These are phyloP conservation scores for Argyra leucocephala DNA, from an alignment of 2,888 invertebrate species.

Conservation along the genomic window DNA sequence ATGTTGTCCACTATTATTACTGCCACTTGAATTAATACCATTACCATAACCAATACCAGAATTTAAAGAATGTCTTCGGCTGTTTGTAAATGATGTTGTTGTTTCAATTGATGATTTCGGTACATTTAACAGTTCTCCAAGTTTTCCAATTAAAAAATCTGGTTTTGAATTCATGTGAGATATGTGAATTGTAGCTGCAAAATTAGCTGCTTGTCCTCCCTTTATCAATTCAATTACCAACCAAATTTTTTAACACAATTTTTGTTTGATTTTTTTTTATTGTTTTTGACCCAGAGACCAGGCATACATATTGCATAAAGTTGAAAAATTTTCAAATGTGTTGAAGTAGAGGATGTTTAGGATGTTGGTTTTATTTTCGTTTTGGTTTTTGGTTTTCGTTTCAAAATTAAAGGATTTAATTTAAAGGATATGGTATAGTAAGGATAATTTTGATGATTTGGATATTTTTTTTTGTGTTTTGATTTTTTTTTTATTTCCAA, in stretches of 20 bases:
- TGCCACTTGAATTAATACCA: not conserved
- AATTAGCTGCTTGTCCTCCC: conserved; percentile 67
- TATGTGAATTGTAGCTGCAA: conserved; percentile 58
- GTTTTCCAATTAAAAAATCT: conserved; percentile 34
- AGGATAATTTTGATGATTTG: not conserved
- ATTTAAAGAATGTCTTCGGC: conserved; percentile 15
- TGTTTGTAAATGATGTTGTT: conserved; percentile 13
- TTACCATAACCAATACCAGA: not conserved
- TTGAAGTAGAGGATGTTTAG: not conserved
- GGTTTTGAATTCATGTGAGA: conserved; percentile 29
- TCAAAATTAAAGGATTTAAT: not conserved
- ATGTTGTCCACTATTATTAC: conserved; percentile 12
- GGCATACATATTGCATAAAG: not conserved
- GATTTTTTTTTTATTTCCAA: not conserved
- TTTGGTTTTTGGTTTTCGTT: not conserved
- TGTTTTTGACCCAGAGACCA: conserved; percentile 16
- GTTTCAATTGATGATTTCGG: conserved; percentile 24
- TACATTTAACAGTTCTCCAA: conserved; percentile 37
- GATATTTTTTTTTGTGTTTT: not conserved
- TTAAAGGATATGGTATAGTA: not conserved
- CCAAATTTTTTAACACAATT: conserved; percentile 18
- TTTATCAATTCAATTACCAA: conserved; percentile 27
- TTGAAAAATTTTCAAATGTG: not conserved
- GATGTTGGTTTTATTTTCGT: not conserved
- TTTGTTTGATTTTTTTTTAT: conserved; percentile 20